Evolutionary conservation across 1,140 invertebrate species (phyloP).

Genomic region (Trachymyrmex cornetzi): DNA sequence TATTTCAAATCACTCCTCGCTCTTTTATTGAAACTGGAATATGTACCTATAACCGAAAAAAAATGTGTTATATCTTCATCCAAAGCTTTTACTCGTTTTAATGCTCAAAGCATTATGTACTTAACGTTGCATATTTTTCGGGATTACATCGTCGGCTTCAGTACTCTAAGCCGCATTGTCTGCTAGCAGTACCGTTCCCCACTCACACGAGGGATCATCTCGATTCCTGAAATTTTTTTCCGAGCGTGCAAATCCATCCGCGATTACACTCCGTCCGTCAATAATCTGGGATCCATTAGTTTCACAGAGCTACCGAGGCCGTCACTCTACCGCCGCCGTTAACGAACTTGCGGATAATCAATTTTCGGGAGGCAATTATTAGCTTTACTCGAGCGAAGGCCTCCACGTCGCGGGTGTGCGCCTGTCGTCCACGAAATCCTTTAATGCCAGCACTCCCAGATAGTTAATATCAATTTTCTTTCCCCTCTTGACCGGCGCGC

Average conservation of each 20-base stretch:
- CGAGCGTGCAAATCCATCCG: conserved; percentile 18
- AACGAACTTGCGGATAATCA: conserved; percentile 79
- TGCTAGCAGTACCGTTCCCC: background rate
- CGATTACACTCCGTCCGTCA: conserved; percentile 61
- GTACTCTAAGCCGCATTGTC: conserved; percentile 1
- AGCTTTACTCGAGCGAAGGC: conserved; percentile 68
- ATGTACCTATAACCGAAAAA: background rate
- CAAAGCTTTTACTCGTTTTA: background rate
- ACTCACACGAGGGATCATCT: conserved; percentile 7
- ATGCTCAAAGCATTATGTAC: background rate
- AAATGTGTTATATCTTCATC: background rate
- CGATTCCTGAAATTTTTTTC: conserved; percentile 35
- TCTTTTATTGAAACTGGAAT: background rate
- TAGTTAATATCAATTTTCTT: conserved; percentile 62
- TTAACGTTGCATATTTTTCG: conserved; percentile 20
- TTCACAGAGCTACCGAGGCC: conserved; percentile 11
- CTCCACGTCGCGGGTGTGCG: background rate
- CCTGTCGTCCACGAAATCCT: conserved; percentile 35
- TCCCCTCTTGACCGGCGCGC: conserved; percentile 21
- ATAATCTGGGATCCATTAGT: conserved; percentile 80
- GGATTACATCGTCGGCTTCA: conserved; percentile 6
- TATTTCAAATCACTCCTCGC: background rate
- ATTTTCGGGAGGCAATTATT: conserved; percentile 79
- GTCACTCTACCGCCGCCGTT: conserved; percentile 58
- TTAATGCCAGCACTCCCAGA: conserved; percentile 51